phyloP scores from a whole-genome alignment of 64 coral and sea anemone species.

The Dendronephthya gigantea region DNA sequence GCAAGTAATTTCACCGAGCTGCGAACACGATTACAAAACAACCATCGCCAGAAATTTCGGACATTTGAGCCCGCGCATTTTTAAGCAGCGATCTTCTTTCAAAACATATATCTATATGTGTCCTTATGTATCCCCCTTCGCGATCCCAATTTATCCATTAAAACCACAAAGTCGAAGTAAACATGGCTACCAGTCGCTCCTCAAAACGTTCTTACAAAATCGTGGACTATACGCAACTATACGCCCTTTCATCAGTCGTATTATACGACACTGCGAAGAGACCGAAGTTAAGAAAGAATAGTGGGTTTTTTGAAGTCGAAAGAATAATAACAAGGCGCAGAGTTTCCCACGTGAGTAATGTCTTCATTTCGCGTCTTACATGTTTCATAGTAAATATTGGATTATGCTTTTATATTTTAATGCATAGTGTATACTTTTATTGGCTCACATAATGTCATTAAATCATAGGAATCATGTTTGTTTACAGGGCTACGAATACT shows the following conservation, averaged over 20 bases:
- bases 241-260: neutral
- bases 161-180: neutral
- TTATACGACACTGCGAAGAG: neutral
- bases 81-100: neutral
- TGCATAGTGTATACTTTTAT: neutral
- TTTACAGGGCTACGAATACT: slow-evolving; percentile 19
- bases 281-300: neutral
- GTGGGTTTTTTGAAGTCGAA: neutral
- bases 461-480: neutral
- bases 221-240: neutral
- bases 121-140: neutral
- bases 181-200: neutral
- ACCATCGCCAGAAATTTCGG: neutral
- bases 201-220: neutral
- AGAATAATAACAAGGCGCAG: neutral
- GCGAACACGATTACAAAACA: no score
- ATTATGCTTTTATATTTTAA: neutral
- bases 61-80: neutral
- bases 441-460: neutral
- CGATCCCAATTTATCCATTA: neutral
- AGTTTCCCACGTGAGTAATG: neutral
- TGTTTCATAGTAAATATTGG: neutral
- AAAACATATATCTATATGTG: neutral
- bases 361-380: no score
- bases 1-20: no score